These are phyloP conservation scores for Formicarius rufipectus DNA, from an alignment of 2,113 vertebrate species.

Conservation along the genomic window DNA sequence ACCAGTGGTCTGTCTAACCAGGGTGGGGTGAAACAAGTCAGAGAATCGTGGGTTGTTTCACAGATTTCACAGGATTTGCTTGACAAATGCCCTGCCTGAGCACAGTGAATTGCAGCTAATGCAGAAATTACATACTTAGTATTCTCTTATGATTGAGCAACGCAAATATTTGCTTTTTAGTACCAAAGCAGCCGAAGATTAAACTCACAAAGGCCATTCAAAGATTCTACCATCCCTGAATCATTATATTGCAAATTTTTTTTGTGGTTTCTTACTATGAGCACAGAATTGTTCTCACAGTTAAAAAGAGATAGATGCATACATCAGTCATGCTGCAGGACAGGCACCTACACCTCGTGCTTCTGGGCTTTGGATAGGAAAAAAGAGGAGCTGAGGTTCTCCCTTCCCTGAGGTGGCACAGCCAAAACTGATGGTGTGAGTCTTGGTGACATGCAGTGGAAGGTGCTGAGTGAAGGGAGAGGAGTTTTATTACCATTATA, in stretches of 20 bases:
- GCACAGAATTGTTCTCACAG: background rate
- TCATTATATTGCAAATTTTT: background rate
- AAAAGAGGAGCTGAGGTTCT: background rate
- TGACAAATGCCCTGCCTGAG: background rate
- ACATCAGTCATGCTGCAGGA: background rate
- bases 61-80: background rate
- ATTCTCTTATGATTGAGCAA: background rate
- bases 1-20: background rate
- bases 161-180: background rate
- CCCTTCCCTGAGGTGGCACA: background rate
- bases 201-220: background rate
- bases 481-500: background rate
- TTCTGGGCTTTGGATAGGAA: background rate
- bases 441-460: background rate
- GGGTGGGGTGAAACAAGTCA: fast-evolving
- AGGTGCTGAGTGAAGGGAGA: background rate
- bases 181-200: background rate
- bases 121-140: background rate
- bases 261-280: background rate
- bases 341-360: background rate
- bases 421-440: background rate
- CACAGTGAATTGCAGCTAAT: background rate
- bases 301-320: background rate
- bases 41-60: background rate
- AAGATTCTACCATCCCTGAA: background rate